A percentile compares a stretch with the other conserved stretches of the same genome.
Evolutionary conservation across 2,888 invertebrate genomes (phyloP).

Genomic region (Acronicta leporina): DNA sequence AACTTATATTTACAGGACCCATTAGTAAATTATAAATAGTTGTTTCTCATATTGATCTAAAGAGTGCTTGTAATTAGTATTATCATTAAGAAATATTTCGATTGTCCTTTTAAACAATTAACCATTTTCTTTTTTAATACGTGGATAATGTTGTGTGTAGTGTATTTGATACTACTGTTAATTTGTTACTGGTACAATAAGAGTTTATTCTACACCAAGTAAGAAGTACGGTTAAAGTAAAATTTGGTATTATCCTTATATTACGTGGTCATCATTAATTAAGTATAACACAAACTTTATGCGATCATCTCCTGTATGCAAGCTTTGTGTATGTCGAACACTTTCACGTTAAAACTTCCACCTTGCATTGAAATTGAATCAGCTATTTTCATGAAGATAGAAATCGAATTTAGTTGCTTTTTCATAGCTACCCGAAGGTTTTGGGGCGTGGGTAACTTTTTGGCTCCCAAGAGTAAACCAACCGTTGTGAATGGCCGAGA

Average conservation of each 20-base stretch:
- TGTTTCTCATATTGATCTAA: too few species aligned
- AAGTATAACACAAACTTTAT: slow-evolving; percentile 34
- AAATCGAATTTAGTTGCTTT: slow-evolving; percentile 72
- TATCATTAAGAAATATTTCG: too few species aligned
- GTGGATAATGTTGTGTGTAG: too few species aligned
- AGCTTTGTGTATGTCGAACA: slow-evolving; percentile 13
- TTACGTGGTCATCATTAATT: slow-evolving; percentile 30
- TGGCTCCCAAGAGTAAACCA: slow-evolving; percentile 76
- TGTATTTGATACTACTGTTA: too few species aligned
- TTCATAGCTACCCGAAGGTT: slow-evolving; percentile 67
- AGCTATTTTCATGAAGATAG: slow-evolving; percentile 51
- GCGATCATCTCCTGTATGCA: slow-evolving; percentile 16
- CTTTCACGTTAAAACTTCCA: slow-evolving; percentile 27
- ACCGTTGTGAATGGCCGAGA: slow-evolving; percentile 77
- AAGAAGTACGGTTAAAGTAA: slow-evolving; percentile 15
- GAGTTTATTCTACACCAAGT: slow-evolving; percentile 28
- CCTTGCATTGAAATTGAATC: slow-evolving; percentile 47
- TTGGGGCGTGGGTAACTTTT: slow-evolving; percentile 73
- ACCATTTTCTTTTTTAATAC: too few species aligned
- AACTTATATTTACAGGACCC: too few species aligned
- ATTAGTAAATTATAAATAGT: too few species aligned
- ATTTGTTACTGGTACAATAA: too few species aligned
- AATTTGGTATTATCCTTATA: slow-evolving; percentile 34
- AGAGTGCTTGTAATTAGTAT: too few species aligned
- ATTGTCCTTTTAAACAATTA: too few species aligned